phyloP scores from a whole-genome alignment of 2,888 invertebrate species.

The Petrolisthes manimaculis region DNA sequence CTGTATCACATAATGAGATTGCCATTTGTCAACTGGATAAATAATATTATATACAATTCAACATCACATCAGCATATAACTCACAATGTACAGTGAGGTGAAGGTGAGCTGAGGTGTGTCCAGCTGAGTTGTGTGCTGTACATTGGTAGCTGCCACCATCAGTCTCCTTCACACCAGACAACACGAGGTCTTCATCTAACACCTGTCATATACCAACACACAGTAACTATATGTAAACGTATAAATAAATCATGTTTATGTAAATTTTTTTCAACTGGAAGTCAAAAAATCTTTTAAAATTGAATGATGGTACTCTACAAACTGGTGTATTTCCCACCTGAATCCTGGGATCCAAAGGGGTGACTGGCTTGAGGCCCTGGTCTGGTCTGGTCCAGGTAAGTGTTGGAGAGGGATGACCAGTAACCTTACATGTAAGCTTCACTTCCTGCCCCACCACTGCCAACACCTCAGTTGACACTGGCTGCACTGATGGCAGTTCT shows the following conservation, averaged over 20 bases:
- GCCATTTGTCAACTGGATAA: too few relatives aligned
- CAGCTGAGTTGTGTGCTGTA: conserved; percentile 70
- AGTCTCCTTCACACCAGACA: conserved; percentile 53
- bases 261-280: not conserved
- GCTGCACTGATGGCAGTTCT: conserved; percentile 36
- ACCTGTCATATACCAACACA: not conserved
- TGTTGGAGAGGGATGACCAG: conserved; percentile 73
- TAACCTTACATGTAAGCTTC: conserved; percentile 73
- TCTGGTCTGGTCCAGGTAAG: conserved; percentile 72
- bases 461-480: conserved; percentile 27
- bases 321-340: conserved; percentile 20
- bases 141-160: conserved; percentile 70
- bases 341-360: conserved; percentile 52
- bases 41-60: too few relatives aligned
- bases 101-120: conserved; percentile 60
- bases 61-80: not conserved
- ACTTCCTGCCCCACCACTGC: conserved; percentile 67
- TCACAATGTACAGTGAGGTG: conserved; percentile 53
- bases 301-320: not conserved
- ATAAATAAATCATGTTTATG: not conserved
- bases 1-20: too few relatives aligned
- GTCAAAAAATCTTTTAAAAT: not conserved
- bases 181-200: conserved; percentile 28
- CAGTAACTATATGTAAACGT: not conserved
- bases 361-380: conserved; percentile 43